Evolutionary conservation across 2,888 invertebrate genomes (phyloP), one percentile per base, ranked within the genome.

Genomic region (Apamea epomidion): DNA sequence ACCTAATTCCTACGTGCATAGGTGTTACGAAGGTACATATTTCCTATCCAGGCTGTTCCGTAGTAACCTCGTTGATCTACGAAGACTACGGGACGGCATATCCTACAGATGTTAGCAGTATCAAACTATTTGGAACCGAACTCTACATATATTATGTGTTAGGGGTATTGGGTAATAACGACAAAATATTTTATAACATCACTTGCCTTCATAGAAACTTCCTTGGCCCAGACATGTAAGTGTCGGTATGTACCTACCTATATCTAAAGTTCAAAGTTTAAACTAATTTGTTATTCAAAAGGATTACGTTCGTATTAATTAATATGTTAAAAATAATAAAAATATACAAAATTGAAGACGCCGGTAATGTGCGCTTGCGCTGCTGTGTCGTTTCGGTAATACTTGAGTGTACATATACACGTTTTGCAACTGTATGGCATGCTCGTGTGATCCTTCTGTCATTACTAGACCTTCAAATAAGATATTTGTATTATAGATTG

Each of bases 211-310:
- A 65, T 29, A 69, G 10, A 85, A 75, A 76, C 68, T 83, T 83
- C 76, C 69, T 75, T 83, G 68, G 60, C 64, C 60, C 48, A 45
- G 74, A 81, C 71, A 64, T 58, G 64, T 69, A 83, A 54, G 29
- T 45, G 21, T 69, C 54, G 32, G 84, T 68, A 79, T 32, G 18
- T 76, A 74, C n/a, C 68, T 80, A 83, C 68, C 77, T 78, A 77
- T 68, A 80, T 76, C 42, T 77, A 85, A 89, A 91, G 89, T 87
- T 89, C 88, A 90, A 87, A 89, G 90, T 88, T 88, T 76, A 88
- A 78, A 68, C 73, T 84, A 73, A 85, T 87, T 88, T 81, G 75
- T 32, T 83, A 84, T 87, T 87, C 80, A 84, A 77, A 81, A 81
- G 67, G 62, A 89, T 87, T 85, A 76, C 25, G 60, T 76, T 45